Conservation (phyloP, 1,140 invertebrate species). For the Sipha flava region DNA sequence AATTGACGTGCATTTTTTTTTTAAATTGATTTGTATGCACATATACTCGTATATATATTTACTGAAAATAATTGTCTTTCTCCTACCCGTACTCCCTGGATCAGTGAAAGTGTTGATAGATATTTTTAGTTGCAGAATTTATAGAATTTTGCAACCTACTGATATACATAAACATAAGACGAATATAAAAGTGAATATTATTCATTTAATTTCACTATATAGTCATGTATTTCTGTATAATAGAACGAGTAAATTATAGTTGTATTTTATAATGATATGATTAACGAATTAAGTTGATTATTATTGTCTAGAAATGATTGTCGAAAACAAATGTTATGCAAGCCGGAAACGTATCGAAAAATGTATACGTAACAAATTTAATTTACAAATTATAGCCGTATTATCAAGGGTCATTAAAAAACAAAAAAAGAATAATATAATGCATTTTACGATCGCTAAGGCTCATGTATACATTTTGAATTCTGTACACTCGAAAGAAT, state of each 20-base stretch:
- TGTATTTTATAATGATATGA: not conserved
- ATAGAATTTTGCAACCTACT: too few relatives aligned
- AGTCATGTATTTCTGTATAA: not conserved
- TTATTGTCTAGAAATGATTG: not conserved
- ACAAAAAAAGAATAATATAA: not conserved
- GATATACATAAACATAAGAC: not conserved
- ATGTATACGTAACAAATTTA: conserved; percentile 2
- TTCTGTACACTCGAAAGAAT: not conserved
- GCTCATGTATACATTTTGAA: not conserved
- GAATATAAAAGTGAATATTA: not conserved
- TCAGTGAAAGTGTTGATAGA: too few relatives aligned
- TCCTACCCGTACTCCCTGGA: too few relatives aligned
- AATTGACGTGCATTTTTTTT: not conserved
- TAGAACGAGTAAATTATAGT: not conserved
- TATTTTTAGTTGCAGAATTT: too few relatives aligned
- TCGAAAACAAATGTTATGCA: not conserved
- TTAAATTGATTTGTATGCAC: not conserved
- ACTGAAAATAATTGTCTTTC: too few relatives aligned
- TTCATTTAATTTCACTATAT: not conserved
- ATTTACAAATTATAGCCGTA: not conserved
- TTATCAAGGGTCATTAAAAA: not conserved
- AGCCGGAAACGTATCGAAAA: conserved; percentile 3
- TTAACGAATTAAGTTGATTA: not conserved
- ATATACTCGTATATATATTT: not conserved
- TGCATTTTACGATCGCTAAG: not conserved